Base-by-base conservation (phyloP, 1,140 invertebrate species). In the Elymnias hypermnestra region DNA sequence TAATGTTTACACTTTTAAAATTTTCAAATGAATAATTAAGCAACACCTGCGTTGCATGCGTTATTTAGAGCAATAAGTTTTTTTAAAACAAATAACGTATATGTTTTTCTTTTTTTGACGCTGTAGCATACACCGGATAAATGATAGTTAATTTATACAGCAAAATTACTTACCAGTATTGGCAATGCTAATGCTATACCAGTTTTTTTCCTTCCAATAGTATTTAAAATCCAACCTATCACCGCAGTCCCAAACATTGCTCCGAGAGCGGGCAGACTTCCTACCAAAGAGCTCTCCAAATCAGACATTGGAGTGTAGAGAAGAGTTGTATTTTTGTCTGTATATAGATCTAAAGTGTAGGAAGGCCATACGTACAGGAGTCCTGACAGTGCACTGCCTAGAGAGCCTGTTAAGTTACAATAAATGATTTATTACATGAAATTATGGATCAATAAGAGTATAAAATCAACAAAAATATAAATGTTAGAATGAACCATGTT, bases 361-460 rank as follows among this genome's bases (percentile, higher is more conserved):
- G 72, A 81, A 0, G 73, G 73, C 77, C 74, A 78, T 13, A 64
- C 64, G 22, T 52, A 63, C 0, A 74, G 19, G 3, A 66, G 33
- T 0, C 73, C 75, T 0, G 61, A 58, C 0, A 66, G 42, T 0
- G 55, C 10, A n/a, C 40, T 59, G 0, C 47, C 57, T 0, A 61
- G 14, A 0, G 63, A 54, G 47, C 57, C 66, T 68, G 48, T 0
- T 8, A 13, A 19, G 2, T 7, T 9, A 13, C 21, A 6, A 22
- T n/a, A n/a, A n/a, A n/a, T n/a, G n/a, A n/a, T n/a, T n/a, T n/a
- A n/a, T n/a, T n/a, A n/a, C n/a, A n/a, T n/a, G n/a, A n/a, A n/a
- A n/a, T n/a, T n/a, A n/a, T n/a, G n/a, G n/a, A n/a, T n/a, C n/a
- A n/a, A n/a, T n/a, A n/a, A n/a, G n/a, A n/a, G n/a, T n/a, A n/a